These are phyloP conservation scores for Penaeus chinensis DNA, from an alignment of 1,140 invertebrate species.

Conservation along the genomic window DNA sequence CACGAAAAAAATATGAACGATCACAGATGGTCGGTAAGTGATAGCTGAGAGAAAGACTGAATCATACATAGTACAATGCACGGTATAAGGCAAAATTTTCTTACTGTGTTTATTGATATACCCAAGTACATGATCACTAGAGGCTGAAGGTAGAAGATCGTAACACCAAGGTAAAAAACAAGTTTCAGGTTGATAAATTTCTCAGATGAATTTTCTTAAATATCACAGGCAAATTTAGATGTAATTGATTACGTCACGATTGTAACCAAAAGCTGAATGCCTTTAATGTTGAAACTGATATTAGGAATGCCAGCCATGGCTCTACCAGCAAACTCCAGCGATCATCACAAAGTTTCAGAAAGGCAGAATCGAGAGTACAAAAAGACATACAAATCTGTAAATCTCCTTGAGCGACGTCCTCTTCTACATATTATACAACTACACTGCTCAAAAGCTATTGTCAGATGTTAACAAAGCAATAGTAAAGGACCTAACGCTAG, in stretches of 20 bases:
- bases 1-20: constrained; percentile 1
- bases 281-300: too few relatives aligned
- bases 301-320: neutral
- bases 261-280: too few relatives aligned
- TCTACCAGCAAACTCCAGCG: neutral
- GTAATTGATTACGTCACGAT: too few relatives aligned
- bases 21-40: constrained; percentile 28
- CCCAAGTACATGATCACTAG: constrained; percentile 16
- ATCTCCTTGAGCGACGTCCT: constrained; percentile 18
- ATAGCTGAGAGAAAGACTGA: constrained; percentile 29
- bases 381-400: constrained; percentile 23
- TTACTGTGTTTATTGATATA: constrained; percentile 35
- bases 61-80: constrained; percentile 29
- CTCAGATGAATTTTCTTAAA: too few relatives aligned
- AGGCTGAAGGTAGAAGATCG: neutral
- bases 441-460: neutral
- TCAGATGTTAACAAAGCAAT: constrained; percentile 23
- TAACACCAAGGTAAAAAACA: neutral
- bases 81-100: constrained; percentile 34
- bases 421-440: neutral
- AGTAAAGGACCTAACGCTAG: constrained; percentile 10
- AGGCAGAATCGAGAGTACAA: constrained; percentile 34
- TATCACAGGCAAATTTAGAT: too few relatives aligned
- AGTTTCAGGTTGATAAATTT: too few relatives aligned
- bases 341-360: neutral